phyloP scores from a whole-genome alignment of 2,888 invertebrate genomes.

The Synergus itoensis region DNA sequence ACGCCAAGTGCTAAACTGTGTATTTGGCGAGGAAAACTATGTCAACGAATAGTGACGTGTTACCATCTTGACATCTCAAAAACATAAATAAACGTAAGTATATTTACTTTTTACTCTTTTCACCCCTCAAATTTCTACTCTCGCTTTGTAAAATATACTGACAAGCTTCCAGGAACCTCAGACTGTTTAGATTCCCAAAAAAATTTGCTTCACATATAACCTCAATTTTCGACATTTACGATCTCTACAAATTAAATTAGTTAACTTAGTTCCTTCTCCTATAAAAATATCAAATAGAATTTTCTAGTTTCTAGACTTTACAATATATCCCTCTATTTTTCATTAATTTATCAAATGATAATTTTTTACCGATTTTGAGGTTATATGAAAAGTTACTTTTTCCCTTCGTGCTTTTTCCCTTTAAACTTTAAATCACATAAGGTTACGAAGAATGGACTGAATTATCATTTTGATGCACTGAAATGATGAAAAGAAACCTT shows the following conservation, averaged over 20 bases:
- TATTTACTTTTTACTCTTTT: neutral
- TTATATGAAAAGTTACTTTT: neutral
- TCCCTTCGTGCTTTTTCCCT: neutral
- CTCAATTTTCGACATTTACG: neutral
- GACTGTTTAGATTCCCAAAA: too few species aligned
- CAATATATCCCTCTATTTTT: neutral
- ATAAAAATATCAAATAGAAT: neutral
- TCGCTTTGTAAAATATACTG: neutral
- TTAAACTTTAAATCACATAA: neutral
- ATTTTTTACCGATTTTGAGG: neutral
- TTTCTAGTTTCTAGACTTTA: neutral
- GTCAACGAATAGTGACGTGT: constrained; percentile 70
- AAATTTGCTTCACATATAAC: neutral
- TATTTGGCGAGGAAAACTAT: constrained; percentile 62
- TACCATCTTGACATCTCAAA: constrained; percentile 70
- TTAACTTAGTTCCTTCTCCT: neutral
- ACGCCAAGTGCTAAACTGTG: neutral
- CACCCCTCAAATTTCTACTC: neutral
- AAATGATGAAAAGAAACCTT: neutral
- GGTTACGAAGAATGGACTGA: neutral
- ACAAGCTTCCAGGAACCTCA: neutral
- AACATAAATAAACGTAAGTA: constrained; percentile 67
- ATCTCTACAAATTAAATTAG: neutral
- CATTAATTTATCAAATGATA: neutral
- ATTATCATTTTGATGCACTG: neutral